phyloP scores from a whole-genome alignment of 2,888 invertebrate genomes.

The Noctua pronuba region DNA sequence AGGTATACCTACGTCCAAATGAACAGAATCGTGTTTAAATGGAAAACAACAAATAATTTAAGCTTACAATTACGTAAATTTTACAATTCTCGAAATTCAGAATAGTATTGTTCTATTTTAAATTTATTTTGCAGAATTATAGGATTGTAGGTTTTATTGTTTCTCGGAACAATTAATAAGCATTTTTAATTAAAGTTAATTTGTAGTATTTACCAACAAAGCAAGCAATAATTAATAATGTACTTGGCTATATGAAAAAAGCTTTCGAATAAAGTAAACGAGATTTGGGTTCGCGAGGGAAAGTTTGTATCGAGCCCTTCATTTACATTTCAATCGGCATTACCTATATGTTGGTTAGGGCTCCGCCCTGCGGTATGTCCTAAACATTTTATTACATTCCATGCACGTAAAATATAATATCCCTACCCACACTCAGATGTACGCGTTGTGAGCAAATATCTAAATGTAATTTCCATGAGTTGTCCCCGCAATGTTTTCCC shows the following conservation, averaged over 20 bases:
- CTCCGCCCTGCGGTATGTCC: constrained; percentile 76
- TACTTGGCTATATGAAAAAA: constrained; percentile 67
- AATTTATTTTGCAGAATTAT: neutral
- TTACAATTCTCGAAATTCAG: constrained; percentile 11
- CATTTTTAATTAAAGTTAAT: constrained; percentile 48
- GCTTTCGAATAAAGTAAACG: constrained; percentile 76
- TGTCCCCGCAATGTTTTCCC: constrained; percentile 90
- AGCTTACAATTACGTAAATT: constrained; percentile 20
- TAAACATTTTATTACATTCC: constrained; percentile 90
- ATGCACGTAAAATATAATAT: constrained; percentile 90
- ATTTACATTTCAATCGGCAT: constrained; percentile 89
- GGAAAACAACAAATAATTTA: constrained; percentile 12
- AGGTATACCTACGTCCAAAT: constrained; percentile 1
- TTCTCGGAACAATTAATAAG: constrained; percentile 27
- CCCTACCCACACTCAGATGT: constrained; percentile 87
- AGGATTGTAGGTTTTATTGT: constrained; percentile 20
- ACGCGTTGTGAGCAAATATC: constrained; percentile 89
- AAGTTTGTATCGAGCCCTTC: constrained; percentile 82
- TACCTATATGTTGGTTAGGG: constrained; percentile 79
- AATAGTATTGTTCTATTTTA: constrained; percentile 4
- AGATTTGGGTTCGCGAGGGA: constrained; percentile 74
- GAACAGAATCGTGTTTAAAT: constrained; percentile 8
- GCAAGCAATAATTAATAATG: constrained; percentile 65
- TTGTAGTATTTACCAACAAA: constrained; percentile 31
- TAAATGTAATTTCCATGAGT: constrained; percentile 91